A percentile compares a stretch with the other conserved stretches of the same genome.
phyloP scores from a whole-genome alignment of 2,888 invertebrate species.

The Meliscaeva auricollis region DNA sequence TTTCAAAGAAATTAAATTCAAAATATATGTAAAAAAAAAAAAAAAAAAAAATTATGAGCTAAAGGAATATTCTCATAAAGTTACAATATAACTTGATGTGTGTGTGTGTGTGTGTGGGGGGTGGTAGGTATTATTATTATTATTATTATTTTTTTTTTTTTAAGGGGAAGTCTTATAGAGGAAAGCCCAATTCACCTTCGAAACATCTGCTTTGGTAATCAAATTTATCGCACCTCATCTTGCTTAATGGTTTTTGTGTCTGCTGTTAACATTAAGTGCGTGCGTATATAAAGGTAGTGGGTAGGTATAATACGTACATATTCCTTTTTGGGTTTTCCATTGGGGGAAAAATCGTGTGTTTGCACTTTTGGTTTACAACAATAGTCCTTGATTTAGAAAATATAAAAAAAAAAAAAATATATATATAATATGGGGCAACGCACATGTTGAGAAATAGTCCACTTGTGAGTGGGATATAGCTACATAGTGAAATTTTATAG shows the following conservation, averaged over 20 bases:
- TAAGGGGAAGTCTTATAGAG: too few relatives aligned
- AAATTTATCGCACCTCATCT: constrained; percentile 72
- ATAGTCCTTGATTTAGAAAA: constrained; percentile 38
- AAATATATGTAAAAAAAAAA: constrained; percentile 11
- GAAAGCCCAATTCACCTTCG: constrained; percentile 31
- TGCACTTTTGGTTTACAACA: constrained; percentile 41
- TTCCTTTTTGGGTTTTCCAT: background rate
- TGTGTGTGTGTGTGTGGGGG: background rate
- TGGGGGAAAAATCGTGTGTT: constrained; percentile 40
- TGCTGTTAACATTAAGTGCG: constrained; percentile 40
- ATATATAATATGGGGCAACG: background rate
- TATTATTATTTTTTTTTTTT: constrained; percentile 50
- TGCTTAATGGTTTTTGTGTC: constrained; percentile 54
- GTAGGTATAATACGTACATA: too few relatives aligned
- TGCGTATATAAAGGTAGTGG: constrained; percentile 32
- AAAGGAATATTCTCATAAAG: constrained; percentile 8
- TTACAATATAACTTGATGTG: constrained; percentile 1
- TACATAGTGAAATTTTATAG: constrained; percentile 11
- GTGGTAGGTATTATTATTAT: too few relatives aligned
- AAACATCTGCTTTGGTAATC: constrained; percentile 65
- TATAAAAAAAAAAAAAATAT: background rate
- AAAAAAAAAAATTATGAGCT: constrained; percentile 26
- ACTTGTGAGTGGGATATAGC: background rate
- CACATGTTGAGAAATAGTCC: constrained; percentile 31
- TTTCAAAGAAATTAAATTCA: constrained; percentile 59